Evolutionary conservation across 2,113 vertebrate genomes (phyloP).

Genomic region (Oreochromis niloticus): DNA sequence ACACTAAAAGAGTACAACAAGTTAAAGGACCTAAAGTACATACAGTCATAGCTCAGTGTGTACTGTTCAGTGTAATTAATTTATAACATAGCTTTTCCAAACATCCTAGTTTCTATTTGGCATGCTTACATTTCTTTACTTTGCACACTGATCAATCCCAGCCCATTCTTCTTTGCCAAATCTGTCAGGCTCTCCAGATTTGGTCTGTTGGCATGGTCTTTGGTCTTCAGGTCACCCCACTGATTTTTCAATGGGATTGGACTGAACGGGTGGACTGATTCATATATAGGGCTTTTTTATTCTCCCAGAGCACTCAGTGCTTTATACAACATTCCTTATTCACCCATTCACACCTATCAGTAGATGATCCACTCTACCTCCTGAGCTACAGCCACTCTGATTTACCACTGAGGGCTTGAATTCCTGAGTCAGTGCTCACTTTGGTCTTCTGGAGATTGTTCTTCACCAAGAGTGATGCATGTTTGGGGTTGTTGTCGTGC

Average conservation of each 20-base stretch:
- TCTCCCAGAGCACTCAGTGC: not conserved
- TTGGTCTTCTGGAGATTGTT: not conserved
- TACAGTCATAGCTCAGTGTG: not conserved
- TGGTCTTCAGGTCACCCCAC: not conserved
- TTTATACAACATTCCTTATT: not conserved
- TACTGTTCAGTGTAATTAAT: not conserved
- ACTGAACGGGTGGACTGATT: not conserved
- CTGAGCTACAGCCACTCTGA: not conserved
- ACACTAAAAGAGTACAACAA: not conserved
- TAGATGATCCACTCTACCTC: not conserved
- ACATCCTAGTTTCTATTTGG: not conserved
- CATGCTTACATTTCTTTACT: not conserved
- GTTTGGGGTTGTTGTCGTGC: not conserved
- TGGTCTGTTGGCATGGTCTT: not conserved
- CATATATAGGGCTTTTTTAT: not conserved
- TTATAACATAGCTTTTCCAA: not conserved
- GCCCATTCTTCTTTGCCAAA: not conserved
- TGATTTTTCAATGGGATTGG: not conserved
- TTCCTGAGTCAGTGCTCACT: not conserved
- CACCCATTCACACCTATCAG: not conserved
- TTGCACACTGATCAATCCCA: not conserved
- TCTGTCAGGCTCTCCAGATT: not conserved
- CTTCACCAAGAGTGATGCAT: not conserved
- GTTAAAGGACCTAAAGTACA: not conserved
- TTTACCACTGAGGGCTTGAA: not conserved